Conservation (phyloP, 2,113 vertebrate genomes). For the Anarhynchus alexandrinus region DNA sequence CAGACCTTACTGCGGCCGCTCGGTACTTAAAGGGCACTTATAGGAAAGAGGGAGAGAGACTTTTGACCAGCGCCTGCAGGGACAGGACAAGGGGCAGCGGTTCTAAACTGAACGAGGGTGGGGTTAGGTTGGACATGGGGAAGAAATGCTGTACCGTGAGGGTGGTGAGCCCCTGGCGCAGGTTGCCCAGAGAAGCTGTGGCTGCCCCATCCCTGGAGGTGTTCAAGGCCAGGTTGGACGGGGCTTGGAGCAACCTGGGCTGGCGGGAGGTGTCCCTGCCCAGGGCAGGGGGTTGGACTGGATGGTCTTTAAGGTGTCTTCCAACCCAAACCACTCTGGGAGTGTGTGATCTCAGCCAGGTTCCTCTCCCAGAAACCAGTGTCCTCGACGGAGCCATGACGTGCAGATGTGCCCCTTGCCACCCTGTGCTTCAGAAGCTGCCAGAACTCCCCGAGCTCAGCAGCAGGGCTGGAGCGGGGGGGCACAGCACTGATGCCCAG, state of each 20-base stretch:
- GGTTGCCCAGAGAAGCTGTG: neutral
- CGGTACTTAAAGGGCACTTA: neutral
- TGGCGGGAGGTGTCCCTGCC: neutral
- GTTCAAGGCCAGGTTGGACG: rapidly evolving
- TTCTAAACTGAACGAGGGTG: neutral
- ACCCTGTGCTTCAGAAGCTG: neutral
- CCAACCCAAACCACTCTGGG: neutral
- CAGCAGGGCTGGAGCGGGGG: neutral
- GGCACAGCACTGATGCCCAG: neutral
- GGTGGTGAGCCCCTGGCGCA: neutral
- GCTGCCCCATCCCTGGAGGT: neutral
- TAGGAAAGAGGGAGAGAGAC: neutral
- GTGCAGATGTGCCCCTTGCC: rapidly evolving
- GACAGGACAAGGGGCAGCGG: neutral
- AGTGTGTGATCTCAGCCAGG: neutral
- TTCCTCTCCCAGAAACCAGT: neutral
- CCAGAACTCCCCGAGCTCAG: rapidly evolving
- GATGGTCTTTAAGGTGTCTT: neutral
- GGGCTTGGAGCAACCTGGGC: rapidly evolving
- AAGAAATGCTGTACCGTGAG: rapidly evolving
- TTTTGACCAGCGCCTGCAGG: neutral
- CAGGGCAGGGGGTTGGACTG: neutral
- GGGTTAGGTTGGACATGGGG: neutral
- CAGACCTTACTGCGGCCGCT: neutral
- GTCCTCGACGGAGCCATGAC: neutral